Evolutionary conservation across 2,797 vertebrate genomes (phyloP).

Genomic region (Phoeniculus purpureus): DNA sequence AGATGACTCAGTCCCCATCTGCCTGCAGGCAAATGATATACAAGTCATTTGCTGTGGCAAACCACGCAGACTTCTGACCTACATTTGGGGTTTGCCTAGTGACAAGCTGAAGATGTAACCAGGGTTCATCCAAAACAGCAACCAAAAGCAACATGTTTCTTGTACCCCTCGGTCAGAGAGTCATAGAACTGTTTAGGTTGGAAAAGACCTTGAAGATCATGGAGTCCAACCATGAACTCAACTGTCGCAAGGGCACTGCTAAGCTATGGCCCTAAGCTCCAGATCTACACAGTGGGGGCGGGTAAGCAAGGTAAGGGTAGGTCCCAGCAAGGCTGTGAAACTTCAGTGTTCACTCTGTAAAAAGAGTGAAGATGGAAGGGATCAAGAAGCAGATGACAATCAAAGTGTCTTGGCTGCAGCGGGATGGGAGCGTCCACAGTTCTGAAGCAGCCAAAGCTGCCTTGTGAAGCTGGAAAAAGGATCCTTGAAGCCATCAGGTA

Average conservation of each 20-base stretch:
- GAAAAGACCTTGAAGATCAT: no score
- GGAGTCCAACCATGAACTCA: no score
- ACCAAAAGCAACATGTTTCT: accelerated
- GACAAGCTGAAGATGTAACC: background rate
- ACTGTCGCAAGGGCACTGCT: no score
- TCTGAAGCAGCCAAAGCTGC: background rate
- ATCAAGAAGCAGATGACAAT: background rate
- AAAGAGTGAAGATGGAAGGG: background rate
- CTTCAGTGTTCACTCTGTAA: background rate
- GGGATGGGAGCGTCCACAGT: background rate
- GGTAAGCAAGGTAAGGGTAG: background rate
- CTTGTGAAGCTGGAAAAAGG: background rate
- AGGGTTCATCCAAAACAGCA: background rate
- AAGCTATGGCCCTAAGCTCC: no score
- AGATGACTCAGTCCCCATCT: conserved; percentile 52
- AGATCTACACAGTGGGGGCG: background rate
- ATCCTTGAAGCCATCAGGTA: background rate
- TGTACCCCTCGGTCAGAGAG: background rate
- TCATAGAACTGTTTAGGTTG: no score
- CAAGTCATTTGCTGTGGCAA: background rate
- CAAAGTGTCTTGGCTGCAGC: accelerated
- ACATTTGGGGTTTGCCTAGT: background rate
- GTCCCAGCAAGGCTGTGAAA: background rate
- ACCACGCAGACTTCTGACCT: conserved; percentile 36
- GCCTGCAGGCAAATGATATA: conserved; percentile 1